These are phyloP conservation scores for Ammodytes marinus DNA, from an alignment of 2,113 vertebrate genomes.

Conservation along the genomic window DNA sequence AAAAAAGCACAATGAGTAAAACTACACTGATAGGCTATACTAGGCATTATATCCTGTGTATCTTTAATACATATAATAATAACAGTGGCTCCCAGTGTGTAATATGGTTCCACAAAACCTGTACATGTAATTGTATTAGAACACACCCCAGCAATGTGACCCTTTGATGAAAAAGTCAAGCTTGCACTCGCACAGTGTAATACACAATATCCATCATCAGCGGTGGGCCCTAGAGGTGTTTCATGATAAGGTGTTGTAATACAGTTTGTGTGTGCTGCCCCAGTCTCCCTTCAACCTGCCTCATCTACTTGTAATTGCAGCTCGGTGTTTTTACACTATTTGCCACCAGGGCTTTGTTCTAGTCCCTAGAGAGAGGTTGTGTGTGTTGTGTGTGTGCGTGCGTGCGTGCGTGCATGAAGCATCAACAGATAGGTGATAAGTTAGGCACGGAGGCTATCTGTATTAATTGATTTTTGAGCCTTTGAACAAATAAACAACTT, in stretches of 20 bases:
- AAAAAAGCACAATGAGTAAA: neutral
- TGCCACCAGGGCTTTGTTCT: conserved; percentile 31
- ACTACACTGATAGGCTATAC: neutral
- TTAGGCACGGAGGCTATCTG: neutral
- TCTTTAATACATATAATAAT: neutral
- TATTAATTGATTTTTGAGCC: neutral
- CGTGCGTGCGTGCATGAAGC: neutral
- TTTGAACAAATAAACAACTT: neutral
- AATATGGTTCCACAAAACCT: conserved; percentile 7
- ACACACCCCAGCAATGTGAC: conserved; percentile 29
- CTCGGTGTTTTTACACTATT: conserved; percentile 42
- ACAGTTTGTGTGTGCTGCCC: conserved; percentile 43
- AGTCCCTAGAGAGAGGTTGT: neutral
- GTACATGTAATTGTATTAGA: conserved; percentile 3
- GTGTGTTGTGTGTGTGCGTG: conserved; percentile 1
- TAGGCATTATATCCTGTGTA: no score
- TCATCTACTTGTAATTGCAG: conserved; percentile 64
- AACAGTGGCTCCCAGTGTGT: neutral
- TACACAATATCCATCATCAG: conserved; percentile 55
- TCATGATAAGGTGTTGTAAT: conserved; percentile 54
- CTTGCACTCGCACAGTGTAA: conserved; percentile 36
- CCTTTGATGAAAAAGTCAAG: conserved; percentile 45
- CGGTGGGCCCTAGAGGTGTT: conserved; percentile 43
- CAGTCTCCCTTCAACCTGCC: conserved; percentile 42
- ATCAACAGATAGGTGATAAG: neutral